Base-by-base conservation (phyloP, 2,888 invertebrate species). In the Teinopalpus imperialis region DNA sequence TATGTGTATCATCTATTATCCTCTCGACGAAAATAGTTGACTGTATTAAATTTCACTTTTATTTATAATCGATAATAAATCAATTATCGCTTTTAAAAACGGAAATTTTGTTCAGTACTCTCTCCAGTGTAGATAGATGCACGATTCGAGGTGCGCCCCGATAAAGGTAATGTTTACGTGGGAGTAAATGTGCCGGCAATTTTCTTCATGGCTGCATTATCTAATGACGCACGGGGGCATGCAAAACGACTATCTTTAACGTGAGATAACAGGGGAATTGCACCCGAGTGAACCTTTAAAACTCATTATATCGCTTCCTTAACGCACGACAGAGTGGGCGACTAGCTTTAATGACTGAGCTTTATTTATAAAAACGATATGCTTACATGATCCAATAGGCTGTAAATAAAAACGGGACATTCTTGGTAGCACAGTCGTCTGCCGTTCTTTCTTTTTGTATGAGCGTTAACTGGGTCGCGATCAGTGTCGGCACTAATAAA, bases 131-230 rank as follows among this genome's bases (percentile, higher is more conserved):
- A 51, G 56, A 63, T 66, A 57, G 56, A 63, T 66, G 57, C 59
- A 57, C 57, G 57, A 56, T 60, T 63, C 60, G 53, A 49, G 57
- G 56, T 53, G 57, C 57, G 54, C 52, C 49, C 43, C 51, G 57
- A 55, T 63, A 57, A 57, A 59, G 67, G 58, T 63, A 66, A 69
- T 66, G 64, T 61, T 59, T 56, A 52, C 52, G 60, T 62, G 58
- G 57, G 61, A 55, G 60, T 61, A 54, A 59, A 60, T 64, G 62
- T 66, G 56, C 49, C 59, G 49, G 61, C 59, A 71, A 74, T 74
- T 73, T 76, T 68, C 69, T 73, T 68, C 62, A 70, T 69, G 56
- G 58, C 63, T 67, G 61, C 65, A 68, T 70, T 69, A 70, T 63
- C 63, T 73, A 71, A 73, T 70, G 65, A 61, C 58, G 53, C 16